These are phyloP conservation scores for Torymus texanus DNA, from an alignment of 2,888 invertebrate genomes.

Conservation along the genomic window DNA sequence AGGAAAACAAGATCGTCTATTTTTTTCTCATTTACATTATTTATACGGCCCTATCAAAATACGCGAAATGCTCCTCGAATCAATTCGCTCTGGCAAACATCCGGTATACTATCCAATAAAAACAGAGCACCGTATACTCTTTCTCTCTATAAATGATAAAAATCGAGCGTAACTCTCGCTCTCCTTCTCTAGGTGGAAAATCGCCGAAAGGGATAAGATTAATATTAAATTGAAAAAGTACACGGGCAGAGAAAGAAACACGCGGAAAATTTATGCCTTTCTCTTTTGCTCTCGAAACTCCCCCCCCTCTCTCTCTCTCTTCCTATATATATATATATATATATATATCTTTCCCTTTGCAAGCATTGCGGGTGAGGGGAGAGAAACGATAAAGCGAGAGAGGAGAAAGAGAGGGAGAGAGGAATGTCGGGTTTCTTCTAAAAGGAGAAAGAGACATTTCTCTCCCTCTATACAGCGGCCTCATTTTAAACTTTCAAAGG, in stretches of 20 bases:
- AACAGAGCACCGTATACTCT: constrained; percentile 13
- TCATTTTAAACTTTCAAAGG: constrained; percentile 68
- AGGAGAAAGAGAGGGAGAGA: background rate
- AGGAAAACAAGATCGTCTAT: background rate
- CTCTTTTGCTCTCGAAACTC: constrained; percentile 36
- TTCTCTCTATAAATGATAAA: constrained; percentile 38
- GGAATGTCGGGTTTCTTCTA: constrained; percentile 2
- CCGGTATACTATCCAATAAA: constrained; percentile 28
- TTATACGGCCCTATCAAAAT: constrained; percentile 28
- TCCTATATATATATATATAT: too few relatives aligned
- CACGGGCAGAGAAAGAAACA: constrained; percentile 14
- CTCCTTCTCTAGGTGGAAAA: background rate
- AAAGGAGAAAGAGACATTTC: constrained; percentile 49
- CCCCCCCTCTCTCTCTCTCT: background rate
- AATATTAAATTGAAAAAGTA: constrained; percentile 50
- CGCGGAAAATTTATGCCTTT: constrained; percentile 40
- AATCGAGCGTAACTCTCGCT: constrained; percentile 17
- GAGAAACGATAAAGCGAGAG: constrained; percentile 17
- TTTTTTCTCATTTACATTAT: constrained; percentile 26
- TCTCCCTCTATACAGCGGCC: constrained; percentile 53
- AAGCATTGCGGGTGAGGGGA: constrained; percentile 34
- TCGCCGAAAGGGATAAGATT: constrained; percentile 40
- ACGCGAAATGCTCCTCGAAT: constrained; percentile 31
- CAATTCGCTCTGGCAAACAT: constrained; percentile 27
- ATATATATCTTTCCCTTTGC: background rate